Evolutionary conservation across 1,140 invertebrate species (phyloP), one percentile per base, ranked within the genome.

Genomic region (Copidosoma floridanum): DNA sequence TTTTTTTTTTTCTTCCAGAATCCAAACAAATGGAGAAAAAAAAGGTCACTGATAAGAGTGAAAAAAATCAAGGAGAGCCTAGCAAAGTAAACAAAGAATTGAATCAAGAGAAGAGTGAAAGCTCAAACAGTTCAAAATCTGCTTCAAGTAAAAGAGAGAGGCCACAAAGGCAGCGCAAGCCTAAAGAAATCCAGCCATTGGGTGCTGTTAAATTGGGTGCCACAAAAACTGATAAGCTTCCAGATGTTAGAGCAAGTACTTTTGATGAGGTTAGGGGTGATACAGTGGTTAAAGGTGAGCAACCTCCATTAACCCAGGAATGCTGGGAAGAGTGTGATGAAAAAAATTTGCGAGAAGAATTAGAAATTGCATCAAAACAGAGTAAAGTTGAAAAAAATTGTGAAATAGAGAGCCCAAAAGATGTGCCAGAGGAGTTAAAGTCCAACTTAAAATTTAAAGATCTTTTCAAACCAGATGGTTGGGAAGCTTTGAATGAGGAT

Each of bases 391-490:
- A 5, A 27, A 62, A 63, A 27, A 52, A 43, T 1, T 63, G 69
- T 38, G 64, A 70, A 10, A 57, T 67, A 14, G 62, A 68, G 1
- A 70, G 74, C 57, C 48, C 68, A 6, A 69, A 74, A 14, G 70
- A 37, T 37, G n/a, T 78, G 57, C 77, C 78, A 0, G 76, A 73
- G 47, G 78, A 80, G 62, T 50, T 79, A 54, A 76, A 68, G 48
- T 79, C 75, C 0, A 69, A 80, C 60, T 75, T 79, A 61, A 80
- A 72, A 61, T 80, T 80, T 55, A 75, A 75, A 51, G 78, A 80
- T 57, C 58, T 80, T 35, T 80, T 79, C 53, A 71, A 76, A 46
- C 57, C 64, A 0, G 71, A 78, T 50, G 76, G 76, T 6, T 80
- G 73, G 77, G 74, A 79, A 57, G 65, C 46, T 51, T 29, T 80